Evolutionary conservation across 2,888 invertebrate species (phyloP), one percentile per base, ranked within the genome.

Genomic region (Noctua janthina): DNA sequence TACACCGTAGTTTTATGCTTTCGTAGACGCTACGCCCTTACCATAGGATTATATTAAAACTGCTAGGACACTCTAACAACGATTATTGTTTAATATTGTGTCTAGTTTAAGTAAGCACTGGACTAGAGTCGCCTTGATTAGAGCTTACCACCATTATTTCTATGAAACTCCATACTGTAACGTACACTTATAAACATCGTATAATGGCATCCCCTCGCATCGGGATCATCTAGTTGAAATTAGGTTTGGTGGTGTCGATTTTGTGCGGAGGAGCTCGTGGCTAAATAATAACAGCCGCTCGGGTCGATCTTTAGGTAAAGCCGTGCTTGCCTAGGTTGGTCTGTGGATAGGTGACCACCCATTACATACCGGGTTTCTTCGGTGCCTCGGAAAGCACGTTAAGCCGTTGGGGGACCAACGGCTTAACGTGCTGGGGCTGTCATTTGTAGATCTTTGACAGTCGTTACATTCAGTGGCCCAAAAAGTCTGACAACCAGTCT

Each of bases 1-100:
- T 64, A 71, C 56, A 11, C 51, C 23, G 39, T 70, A 69, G 64
- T 10, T 49, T 23, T 54, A 20, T 56, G 64, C 17, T 71, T 74
- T 72, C 46, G 51, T 20, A 76, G 64, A n/a, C 35, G 23, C 39
- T 77, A 84, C 81, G 76, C 84, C 84, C 85, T 35, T 69, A 51
- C 43, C 72, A 62, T 72, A 56, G 7, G 20, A 67, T 35, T 51
- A 49, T 49, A 62, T 67, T 66, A 5, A 29, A 64, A 59, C 23
- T 74, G 66, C 10, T 69, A 62, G 46, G 66, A 59, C 10, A 23
- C 15, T 29, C 29, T 17, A 46, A 15, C 59, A n/a, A 20, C 20
- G 23, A 35, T 1, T 29, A 62, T 74, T 7, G 29, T 64, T 49
- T 29, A 43, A 39, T 59, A 29, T 29, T 43, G 7, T 7, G 43